Conservation (phyloP, 2,797 vertebrate genomes). For the Pelobates cultripes region DNA sequence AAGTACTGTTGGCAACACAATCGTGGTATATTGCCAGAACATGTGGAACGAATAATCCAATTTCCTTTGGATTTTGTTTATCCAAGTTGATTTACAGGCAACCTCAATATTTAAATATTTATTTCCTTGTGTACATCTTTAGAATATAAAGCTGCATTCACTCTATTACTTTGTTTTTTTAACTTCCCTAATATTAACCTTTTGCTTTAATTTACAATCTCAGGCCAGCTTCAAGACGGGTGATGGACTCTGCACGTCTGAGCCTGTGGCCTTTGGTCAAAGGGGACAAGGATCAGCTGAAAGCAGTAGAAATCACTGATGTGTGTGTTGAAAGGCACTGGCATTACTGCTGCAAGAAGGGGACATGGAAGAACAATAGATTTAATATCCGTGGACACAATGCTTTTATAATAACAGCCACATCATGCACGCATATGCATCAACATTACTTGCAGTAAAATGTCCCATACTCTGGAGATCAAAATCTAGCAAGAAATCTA, state of each 20-base stretch:
- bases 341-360: no score
- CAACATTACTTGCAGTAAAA: no score
- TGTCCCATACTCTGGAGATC: no score
- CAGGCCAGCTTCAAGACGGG: slow-evolving; percentile 1
- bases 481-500: no score
- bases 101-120: not conserved
- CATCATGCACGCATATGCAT: no score
- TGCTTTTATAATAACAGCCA: no score
- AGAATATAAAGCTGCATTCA: slow-evolving; percentile 8
- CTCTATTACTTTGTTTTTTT: slow-evolving; percentile 21
- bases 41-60: slow-evolving; percentile 42
- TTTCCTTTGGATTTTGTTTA: slow-evolving; percentile 44
- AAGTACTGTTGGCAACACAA: slow-evolving; percentile 30
- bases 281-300: no score
- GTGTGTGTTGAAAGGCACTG: no score
- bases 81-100: slow-evolving; percentile 28
- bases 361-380: no score
- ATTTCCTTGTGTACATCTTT: not conserved
- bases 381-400: no score
- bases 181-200: slow-evolving; percentile 35
- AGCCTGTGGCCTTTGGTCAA: not conserved
- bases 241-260: not conserved
- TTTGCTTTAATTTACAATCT: slow-evolving; percentile 6
- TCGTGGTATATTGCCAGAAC: slow-evolving; percentile 22
- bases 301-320: no score